Evolutionary conservation across 2,797 vertebrate species (phyloP).

Genomic region (Malurus splendens): DNA sequence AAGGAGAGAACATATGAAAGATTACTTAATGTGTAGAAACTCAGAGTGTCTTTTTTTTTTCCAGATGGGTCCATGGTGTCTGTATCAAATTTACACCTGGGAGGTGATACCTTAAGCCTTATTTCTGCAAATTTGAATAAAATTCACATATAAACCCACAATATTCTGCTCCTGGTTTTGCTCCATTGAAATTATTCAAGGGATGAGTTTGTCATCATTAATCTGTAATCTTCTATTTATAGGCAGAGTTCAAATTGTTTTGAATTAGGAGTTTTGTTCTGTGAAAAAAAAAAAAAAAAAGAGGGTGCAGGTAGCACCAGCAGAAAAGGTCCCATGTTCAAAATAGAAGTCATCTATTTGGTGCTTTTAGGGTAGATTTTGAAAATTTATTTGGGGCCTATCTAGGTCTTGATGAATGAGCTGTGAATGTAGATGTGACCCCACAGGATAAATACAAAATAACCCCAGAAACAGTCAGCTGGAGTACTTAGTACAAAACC

Average conservation of each 20-base stretch:
- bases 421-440: too few species aligned
- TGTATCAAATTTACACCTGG: background rate
- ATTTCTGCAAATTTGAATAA: background rate
- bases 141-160: background rate
- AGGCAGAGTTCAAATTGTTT: too few species aligned
- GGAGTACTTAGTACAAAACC: background rate
- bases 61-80: background rate
- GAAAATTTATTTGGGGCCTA: too few species aligned
- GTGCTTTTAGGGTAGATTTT: too few species aligned
- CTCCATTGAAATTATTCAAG: background rate
- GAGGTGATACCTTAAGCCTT: background rate
- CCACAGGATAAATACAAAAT: background rate
- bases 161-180: background rate
- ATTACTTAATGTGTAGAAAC: background rate
- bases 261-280: too few species aligned
- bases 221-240: too few species aligned
- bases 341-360: too few species aligned
- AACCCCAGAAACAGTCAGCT: background rate
- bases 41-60: background rate
- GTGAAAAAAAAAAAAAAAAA: too few species aligned
- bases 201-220: too few species aligned
- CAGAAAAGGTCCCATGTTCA: too few species aligned
- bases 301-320: too few species aligned
- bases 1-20: background rate
- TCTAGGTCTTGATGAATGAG: too few species aligned